Base-by-base conservation (phyloP, 2,113 vertebrate species). In the Melanerpes aurifrons region DNA sequence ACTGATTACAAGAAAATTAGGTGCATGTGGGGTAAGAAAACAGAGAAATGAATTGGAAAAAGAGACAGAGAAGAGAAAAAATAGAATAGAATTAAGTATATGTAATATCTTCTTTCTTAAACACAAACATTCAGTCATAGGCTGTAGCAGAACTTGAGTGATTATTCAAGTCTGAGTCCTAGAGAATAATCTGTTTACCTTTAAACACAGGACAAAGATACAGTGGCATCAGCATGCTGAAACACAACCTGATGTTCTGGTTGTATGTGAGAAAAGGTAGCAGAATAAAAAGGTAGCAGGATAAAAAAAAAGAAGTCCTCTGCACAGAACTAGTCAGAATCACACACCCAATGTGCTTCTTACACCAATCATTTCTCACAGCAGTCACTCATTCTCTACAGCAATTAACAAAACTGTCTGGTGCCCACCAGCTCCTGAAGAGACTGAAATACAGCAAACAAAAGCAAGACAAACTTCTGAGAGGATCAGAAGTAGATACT, bases 401-500 rank as follows among this genome's bases (percentile, higher is more conserved):
- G 47, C 24, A 72, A 66, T 72, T 25, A 2, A 32, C 61, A 92
- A 40, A 40, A 68, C 5, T 2, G 10, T 9, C 22, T 80, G 62
- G 16, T 56, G 59, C 31, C 70, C 32, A 72, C 37, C n/a, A 69
- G 35, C 26, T 72, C 40, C 77, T 67, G 25, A 93, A 86, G 53
- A 82, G 25, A 90, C 17, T 40, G 29, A 78, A 89, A 86, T 22
- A 7, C 70, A 76, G 50, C 13, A 76, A 91, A 66, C 12, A 32
- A 72, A 72, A 86, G 54, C 5, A 3, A 85, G 32, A 77, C 31
- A 82, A 70, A 71, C 57, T 77, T 76, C 28, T 32, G 24, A 77
- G 43, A 89, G 29, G 37, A 80, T 31, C 21, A 25, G 26, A 71
- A 87, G 53, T 73, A 95, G 94, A 97, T 97, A 98, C 99, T 99